phyloP scores from a whole-genome alignment of 1,140 invertebrate species.

The Delia radicum region DNA sequence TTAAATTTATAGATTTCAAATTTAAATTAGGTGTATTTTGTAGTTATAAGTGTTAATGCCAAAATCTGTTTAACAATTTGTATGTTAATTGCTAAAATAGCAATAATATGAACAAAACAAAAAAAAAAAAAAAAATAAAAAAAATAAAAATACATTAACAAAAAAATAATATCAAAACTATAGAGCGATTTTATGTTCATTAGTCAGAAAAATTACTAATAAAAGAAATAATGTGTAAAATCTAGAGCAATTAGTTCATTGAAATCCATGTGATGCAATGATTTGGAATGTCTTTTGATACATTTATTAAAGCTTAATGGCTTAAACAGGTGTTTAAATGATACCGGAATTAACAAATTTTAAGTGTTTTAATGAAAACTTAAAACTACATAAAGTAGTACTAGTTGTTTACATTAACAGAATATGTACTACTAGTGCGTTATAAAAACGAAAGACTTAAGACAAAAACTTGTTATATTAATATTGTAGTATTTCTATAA shows the following conservation, averaged over 20 bases:
- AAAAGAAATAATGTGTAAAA: background rate
- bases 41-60: background rate
- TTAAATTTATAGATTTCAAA: background rate
- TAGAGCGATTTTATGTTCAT: background rate
- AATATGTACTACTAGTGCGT: no score
- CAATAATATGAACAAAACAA: background rate
- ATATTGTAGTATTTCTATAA: no score
- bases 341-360: background rate
- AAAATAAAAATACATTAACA: background rate
- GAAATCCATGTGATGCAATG: background rate
- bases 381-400: background rate
- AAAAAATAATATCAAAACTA: background rate
- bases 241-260: slow-evolving; percentile 1
- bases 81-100: background rate
- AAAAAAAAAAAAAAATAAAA: background rate
- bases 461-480: no score
- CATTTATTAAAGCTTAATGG: background rate
- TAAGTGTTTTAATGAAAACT: background rate
- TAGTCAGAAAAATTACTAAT: background rate
- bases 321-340: background rate
- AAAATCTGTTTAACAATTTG: background rate
- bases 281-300: background rate
- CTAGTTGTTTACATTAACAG: no score
- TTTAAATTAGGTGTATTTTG: background rate
- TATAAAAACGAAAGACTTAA: no score